These are phyloP conservation scores for Drosophila punjabiensis DNA, from an alignment of 1,140 invertebrate genomes.

Conservation along the genomic window DNA sequence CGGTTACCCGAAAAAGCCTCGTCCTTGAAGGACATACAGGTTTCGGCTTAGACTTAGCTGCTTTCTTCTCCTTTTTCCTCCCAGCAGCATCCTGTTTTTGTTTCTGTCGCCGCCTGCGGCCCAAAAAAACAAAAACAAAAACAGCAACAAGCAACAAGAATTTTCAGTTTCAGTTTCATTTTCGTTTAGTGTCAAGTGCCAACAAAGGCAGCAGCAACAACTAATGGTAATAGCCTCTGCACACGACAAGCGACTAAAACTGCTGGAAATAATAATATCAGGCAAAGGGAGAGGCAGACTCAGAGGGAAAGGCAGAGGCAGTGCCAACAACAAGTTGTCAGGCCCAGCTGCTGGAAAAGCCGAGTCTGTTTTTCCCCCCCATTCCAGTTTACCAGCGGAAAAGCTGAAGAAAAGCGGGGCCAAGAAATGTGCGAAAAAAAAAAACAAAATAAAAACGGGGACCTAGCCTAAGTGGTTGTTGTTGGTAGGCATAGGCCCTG, in stretches of 20 bases:
- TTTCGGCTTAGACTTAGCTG: constrained; percentile 20
- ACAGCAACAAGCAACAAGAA: constrained; percentile 47
- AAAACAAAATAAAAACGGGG: too few species aligned
- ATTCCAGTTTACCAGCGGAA: neutral
- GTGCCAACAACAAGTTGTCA: constrained; percentile 33
- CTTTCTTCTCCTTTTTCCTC: too few species aligned
- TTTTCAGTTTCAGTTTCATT: constrained; percentile 72
- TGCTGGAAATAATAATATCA: constrained; percentile 69
- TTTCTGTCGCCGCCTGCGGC: constrained; percentile 51
- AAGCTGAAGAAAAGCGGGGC: constrained; percentile 25
- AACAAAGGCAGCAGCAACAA: constrained; percentile 63
- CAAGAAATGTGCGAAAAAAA: constrained; percentile 14
- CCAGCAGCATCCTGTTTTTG: constrained; percentile 18
- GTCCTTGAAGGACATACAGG: constrained; percentile 38
- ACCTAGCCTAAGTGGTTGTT: constrained; percentile 34
- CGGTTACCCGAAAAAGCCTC: neutral
- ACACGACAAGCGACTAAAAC: constrained; percentile 73
- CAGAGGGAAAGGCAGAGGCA: constrained; percentile 4
- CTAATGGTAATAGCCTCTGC: constrained; percentile 73
- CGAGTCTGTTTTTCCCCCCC: neutral
- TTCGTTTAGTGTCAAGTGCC: constrained; percentile 81
- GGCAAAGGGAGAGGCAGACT: constrained; percentile 21
- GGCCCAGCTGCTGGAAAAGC: constrained; percentile 18
- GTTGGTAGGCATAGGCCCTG: constrained; percentile 27
- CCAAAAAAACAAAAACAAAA: constrained; percentile 40